Conservation (phyloP, 2,888 invertebrate species). For the Unio delphinus region DNA sequence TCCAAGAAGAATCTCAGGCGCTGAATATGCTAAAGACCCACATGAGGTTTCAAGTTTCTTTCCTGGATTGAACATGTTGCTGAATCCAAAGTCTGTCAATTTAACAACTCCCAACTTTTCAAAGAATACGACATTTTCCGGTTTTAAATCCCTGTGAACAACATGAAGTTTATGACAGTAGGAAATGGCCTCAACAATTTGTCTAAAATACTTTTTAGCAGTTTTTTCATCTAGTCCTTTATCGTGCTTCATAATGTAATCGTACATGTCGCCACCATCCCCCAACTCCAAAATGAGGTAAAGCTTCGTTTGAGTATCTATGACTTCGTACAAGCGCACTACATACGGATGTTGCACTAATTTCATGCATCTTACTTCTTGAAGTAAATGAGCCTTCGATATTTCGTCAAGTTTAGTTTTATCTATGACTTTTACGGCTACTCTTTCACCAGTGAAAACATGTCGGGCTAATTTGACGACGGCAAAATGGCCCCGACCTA, state of each 20-base stretch:
- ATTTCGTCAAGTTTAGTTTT: slow-evolving; percentile 97
- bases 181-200: slow-evolving; percentile 97
- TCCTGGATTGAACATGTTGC: slow-evolving; percentile 90
- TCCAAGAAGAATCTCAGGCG: slow-evolving; percentile 97
- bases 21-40: slow-evolving; percentile 98
- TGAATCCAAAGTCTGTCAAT: slow-evolving; percentile 96
- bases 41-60: slow-evolving; percentile 98
- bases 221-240: slow-evolving; percentile 79
- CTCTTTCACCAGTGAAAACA: slow-evolving; percentile 99
- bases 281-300: slow-evolving; percentile 94
- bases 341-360: slow-evolving; percentile 99
- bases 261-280: slow-evolving; percentile 98
- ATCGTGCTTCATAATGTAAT: slow-evolving; percentile 97
- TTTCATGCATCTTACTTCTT: slow-evolving; percentile 95
- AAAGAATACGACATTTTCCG: slow-evolving; percentile 99
- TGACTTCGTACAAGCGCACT: slow-evolving; percentile 97
- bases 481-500: slow-evolving; percentile 98
- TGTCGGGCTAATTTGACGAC: slow-evolving; percentile 97
- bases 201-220: slow-evolving; percentile 87
- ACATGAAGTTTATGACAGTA: slow-evolving; percentile 95
- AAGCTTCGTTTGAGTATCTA: slow-evolving; percentile 97
- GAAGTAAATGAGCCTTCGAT: slow-evolving; percentile 89
- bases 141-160: slow-evolving; percentile 94
- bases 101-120: slow-evolving; percentile 97
- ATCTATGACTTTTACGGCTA: slow-evolving; percentile 97